Conservation (phyloP, 64 coral and sea anemone species). For the Porites australiensis region DNA sequence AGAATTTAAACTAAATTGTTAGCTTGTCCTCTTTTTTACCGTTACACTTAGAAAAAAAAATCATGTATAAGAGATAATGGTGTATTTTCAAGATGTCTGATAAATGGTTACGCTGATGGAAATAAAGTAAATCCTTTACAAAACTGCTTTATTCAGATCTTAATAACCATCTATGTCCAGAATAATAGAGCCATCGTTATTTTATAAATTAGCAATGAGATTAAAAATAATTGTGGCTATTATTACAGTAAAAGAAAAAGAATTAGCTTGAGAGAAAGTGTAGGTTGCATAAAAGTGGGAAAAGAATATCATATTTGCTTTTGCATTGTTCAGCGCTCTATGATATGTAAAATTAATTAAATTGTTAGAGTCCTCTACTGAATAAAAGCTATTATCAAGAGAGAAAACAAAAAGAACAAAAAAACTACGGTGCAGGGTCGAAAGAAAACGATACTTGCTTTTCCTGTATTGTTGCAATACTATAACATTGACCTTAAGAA, state of each 20-base stretch:
- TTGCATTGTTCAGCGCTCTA: neutral
- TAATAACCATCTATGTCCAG: neutral
- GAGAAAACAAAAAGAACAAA: neutral
- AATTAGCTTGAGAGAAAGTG: neutral
- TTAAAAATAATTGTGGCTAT: neutral
- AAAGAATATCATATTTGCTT: neutral
- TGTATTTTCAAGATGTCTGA: no score
- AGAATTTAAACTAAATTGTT: no score
- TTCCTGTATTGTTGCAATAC: no score
- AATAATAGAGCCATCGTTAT: neutral
- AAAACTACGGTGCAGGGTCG: neutral
- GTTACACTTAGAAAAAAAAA: neutral
- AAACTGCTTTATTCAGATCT: neutral
- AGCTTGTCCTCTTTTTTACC: no score
- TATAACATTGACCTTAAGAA: no score
- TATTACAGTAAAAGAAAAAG: neutral
- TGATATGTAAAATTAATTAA: slow-evolving; percentile 5
- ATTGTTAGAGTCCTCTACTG: neutral
- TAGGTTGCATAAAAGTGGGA: neutral
- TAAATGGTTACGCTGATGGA: neutral
- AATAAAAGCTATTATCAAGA: neutral
- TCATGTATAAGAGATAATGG: neutral
- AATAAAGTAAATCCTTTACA: neutral
- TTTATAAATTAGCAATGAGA: neutral
- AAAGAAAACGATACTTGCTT: neutral